These are phyloP conservation scores for Phocoena sinus DNA, from an alignment of 2,113 vertebrate genomes.

Conservation along the genomic window DNA sequence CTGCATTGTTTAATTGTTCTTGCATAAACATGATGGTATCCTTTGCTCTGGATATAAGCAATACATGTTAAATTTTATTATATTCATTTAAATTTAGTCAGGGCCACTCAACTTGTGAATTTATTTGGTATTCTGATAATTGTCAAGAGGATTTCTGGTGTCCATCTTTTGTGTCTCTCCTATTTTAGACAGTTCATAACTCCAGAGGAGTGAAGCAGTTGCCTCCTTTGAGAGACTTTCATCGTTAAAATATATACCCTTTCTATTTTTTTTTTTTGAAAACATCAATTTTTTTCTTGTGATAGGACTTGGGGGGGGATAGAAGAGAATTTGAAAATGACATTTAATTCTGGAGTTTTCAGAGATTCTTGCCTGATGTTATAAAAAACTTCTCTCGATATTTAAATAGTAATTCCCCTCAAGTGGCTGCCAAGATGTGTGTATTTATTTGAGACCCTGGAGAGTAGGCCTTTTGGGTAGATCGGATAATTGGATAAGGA, in stretches of 20 bases:
- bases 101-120: neutral
- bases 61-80: neutral
- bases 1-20: neutral
- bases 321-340: neutral
- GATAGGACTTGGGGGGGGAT: neutral
- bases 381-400: neutral
- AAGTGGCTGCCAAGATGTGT: neutral
- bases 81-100: neutral
- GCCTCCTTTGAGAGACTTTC: neutral
- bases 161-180: neutral
- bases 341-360: neutral
- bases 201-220: neutral
- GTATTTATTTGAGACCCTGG: neutral
- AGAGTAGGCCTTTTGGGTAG: neutral
- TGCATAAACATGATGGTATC: neutral
- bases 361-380: neutral
- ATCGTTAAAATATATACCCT: neutral
- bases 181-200: neutral
- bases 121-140: neutral
- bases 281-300: neutral
- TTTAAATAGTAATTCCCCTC: constrained; percentile 10
- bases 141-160: neutral
- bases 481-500: neutral
- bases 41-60: neutral
- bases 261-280: neutral